phyloP scores from a whole-genome alignment of 2,113 vertebrate genomes.

The Anseranas semipalmata region DNA sequence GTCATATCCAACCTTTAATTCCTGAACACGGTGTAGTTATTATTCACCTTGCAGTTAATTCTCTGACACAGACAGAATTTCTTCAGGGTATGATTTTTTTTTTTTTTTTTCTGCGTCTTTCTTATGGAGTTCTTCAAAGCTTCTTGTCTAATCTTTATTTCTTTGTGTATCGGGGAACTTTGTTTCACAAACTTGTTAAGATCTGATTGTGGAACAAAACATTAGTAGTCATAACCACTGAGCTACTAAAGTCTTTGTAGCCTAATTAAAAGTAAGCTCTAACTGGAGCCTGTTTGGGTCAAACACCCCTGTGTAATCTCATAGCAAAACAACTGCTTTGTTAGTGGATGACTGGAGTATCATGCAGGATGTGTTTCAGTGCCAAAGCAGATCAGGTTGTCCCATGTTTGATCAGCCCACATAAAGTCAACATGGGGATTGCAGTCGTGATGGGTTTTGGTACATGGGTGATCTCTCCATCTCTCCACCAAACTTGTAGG shows the following conservation, averaged over 20 bases:
- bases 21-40: background rate
- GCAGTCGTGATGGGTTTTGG: rapidly evolving
- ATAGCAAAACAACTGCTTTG: background rate
- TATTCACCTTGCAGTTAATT: conserved; percentile 28
- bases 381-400: background rate
- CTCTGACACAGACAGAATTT: background rate
- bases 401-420: background rate
- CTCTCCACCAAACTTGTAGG: background rate
- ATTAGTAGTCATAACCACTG: background rate
- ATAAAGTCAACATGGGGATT: background rate
- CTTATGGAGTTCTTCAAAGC: conserved; percentile 8
- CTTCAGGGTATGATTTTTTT: background rate
- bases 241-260: background rate
- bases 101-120: background rate
- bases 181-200: background rate
- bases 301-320: background rate
- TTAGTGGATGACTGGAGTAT: background rate
- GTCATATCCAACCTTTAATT: background rate
- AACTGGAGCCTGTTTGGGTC: background rate
- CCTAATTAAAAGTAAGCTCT: background rate
- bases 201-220: background rate
- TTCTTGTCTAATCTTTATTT: background rate
- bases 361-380: background rate
- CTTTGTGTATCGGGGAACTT: background rate
- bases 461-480: background rate